These are phyloP conservation scores for Pseudococcus jackbeardsleyi DNA, from an alignment of 2,888 invertebrate species.

Conservation along the genomic window DNA sequence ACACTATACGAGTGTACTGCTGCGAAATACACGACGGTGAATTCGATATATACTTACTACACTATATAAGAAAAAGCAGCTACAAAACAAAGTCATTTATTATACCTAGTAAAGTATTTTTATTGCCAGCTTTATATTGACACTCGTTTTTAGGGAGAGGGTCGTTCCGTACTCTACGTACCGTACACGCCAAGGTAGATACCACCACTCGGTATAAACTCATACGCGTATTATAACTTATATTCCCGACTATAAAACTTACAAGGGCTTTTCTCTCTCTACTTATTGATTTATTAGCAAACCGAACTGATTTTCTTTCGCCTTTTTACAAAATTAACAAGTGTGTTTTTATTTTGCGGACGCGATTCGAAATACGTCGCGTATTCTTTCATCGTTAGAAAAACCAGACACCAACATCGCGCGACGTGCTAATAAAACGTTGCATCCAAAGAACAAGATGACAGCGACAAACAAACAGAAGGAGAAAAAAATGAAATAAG, in stretches of 20 bases:
- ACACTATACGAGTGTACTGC: background rate
- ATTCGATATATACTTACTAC: background rate
- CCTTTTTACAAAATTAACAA: conserved; percentile 59
- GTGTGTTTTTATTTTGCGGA: background rate
- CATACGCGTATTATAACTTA: conserved; percentile 43
- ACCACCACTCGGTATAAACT: background rate
- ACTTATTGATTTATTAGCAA: conserved; percentile 53
- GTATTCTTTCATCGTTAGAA: background rate
- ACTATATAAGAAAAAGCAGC: conserved; percentile 35
- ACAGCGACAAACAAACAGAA: background rate
- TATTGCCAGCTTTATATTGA: conserved; percentile 60
- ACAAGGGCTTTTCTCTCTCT: background rate
- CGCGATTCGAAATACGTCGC: background rate
- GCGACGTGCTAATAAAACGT: background rate
- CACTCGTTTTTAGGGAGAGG: conserved; percentile 52
- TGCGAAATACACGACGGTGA: background rate
- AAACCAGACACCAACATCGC: background rate
- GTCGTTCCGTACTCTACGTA: background rate
- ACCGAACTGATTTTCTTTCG: conserved; percentile 33
- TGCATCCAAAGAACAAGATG: background rate
- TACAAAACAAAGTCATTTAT: conserved; percentile 61
- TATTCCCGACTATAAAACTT: conserved; percentile 57
- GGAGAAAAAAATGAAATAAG: background rate
- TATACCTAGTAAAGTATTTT: conserved; percentile 61
- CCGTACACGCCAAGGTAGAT: conserved; percentile 50